These are phyloP conservation scores for Pachyramphus minor DNA, from an alignment of 2,113 vertebrate species.

Conservation along the genomic window DNA sequence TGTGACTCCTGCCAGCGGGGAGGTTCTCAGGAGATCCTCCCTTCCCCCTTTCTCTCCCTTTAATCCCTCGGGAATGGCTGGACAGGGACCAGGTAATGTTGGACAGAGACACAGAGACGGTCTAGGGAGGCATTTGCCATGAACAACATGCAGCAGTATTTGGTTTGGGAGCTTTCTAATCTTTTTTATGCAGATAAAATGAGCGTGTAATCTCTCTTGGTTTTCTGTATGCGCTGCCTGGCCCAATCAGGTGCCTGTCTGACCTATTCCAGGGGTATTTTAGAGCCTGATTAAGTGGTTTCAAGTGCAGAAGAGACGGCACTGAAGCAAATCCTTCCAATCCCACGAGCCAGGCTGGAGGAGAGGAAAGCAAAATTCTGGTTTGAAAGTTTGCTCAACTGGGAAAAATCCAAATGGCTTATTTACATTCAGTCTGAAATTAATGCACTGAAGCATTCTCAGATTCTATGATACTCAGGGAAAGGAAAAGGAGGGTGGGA, in stretches of 20 bases:
- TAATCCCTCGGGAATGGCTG: not conserved
- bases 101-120: not conserved
- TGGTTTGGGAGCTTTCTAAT: not conserved
- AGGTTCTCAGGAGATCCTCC: not conserved
- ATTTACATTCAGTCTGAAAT: slow-evolving; percentile 28
- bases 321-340: not conserved
- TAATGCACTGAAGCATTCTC: not conserved
- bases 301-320: not conserved
- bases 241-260: not conserved
- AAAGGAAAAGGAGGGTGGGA: not conserved
- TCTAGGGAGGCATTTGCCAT: not conserved
- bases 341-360: not conserved
- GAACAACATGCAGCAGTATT: not conserved
- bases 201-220: not conserved
- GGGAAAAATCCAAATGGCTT: not conserved
- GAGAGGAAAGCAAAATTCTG: not conserved
- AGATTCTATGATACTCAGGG: not conserved
- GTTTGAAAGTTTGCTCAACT: not conserved
- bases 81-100: not conserved
- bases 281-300: not conserved
- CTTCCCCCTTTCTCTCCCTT: fast-evolving
- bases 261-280: not conserved
- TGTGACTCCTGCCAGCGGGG: fast-evolving
- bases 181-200: not conserved
- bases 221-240: not conserved